Evolutionary conservation across 2,888 invertebrate genomes (phyloP), one percentile per base, ranked within the genome.

Genomic region (Arctia plantaginis): DNA sequence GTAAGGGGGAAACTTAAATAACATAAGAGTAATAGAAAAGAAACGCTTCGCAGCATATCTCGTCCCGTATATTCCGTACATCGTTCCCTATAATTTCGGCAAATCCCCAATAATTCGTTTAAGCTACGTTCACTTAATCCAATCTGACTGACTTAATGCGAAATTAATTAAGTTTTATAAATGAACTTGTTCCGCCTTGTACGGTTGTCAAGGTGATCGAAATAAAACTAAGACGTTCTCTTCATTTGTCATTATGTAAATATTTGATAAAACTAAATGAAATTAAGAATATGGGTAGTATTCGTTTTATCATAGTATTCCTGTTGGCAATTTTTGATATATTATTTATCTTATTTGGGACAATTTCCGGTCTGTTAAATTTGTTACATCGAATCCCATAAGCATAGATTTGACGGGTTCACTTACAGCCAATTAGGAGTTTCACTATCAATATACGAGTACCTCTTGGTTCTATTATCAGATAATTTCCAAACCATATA

Each of bases 141-240:
- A 84, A 86, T 88, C 91, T 89, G 92, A 91, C 92, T 91, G 90
- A 87, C 91, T 93, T 92, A 93, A 94, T 93, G 91, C 90, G 89
- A 90, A 92, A 91, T 93, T 93, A 93, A 94, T 94, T 94, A 93
- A 93, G 89, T 92, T 91, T 90, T 89, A 93, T 93, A 93, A 93
- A 93, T 92, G 91, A 92, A 91, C 90, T 88, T 85, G 86, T 85
- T 83, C 83, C 79, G 75, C 73, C 80, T 82, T 75, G 80, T 78
- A 84, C 82, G 81, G 85, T 81, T 81, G 76, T 74, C 81, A 69
- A 71, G 67, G 65, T 69, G 64, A 75, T 76, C 69, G 71, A 79
- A 84, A 75, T 79, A 79, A 76, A 69, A 84, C 41, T 77, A 78
- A 72, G 51, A 72, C 69, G 71, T 73, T 44, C 35, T 41, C 47